Conservation (phyloP, 2,888 invertebrate genomes). For the Bimastos eiseni region DNA sequence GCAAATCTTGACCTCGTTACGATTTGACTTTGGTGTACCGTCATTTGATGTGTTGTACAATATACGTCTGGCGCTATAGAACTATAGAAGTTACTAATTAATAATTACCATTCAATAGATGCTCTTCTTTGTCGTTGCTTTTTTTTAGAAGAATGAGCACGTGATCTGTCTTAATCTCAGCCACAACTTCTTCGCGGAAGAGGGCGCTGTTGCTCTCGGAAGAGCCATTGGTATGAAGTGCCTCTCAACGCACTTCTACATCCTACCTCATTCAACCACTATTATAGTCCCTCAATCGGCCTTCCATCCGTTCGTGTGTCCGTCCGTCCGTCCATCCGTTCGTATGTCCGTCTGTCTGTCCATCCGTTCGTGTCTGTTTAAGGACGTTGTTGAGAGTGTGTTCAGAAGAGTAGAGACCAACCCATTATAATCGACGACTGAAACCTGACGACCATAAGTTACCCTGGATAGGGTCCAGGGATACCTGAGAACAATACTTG, state of each 20-base stretch:
- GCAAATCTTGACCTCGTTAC: too few relatives aligned
- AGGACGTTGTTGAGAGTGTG: not conserved
- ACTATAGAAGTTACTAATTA: too few relatives aligned
- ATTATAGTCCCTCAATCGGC: too few relatives aligned
- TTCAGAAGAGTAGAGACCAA: not conserved
- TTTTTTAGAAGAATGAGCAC: conserved; percentile 45
- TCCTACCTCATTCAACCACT: not conserved
- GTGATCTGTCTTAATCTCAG: conserved; percentile 53
- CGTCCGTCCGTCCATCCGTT: too few relatives aligned
- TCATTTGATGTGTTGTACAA: too few relatives aligned
- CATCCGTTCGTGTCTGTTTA: not conserved
- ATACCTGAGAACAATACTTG: too few relatives aligned
- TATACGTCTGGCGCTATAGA: not conserved
- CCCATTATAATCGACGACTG: not conserved
- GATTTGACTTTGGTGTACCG: too few relatives aligned
- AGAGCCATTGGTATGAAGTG: conserved; percentile 50
- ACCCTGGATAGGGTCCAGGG: too few relatives aligned
- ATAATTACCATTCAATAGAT: not conserved
- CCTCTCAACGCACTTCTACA: not conserved
- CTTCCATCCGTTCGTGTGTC: too few relatives aligned
- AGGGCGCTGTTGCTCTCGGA: conserved; percentile 52
- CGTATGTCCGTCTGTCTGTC: too few relatives aligned
- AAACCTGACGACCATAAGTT: not conserved
- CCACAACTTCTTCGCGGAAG: conserved; percentile 54
- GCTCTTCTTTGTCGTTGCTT: not conserved